Evolutionary conservation across 2,888 invertebrate species (phyloP), one percentile per base, ranked within the genome.

Genomic region (Iphiclides podalirius): DNA sequence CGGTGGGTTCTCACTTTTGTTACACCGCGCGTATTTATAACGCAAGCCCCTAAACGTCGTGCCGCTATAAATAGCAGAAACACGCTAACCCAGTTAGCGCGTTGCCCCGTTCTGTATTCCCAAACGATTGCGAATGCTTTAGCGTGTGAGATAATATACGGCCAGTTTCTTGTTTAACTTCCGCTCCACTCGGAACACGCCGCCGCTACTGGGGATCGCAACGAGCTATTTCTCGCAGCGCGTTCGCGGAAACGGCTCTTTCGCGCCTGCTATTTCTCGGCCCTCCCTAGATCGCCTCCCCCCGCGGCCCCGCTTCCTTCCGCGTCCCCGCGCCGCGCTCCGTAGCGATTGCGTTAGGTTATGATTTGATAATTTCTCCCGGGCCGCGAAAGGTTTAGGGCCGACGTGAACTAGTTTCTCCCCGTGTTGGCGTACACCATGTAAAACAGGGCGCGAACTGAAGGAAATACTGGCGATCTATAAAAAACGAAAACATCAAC

Each of bases 291-390:
- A 20, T 20, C 23, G 2, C n/a, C 37, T 37, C 23, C 23, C 15
- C 20, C 9, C 17, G 13, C 38, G 14, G n/a, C 20, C 12, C n/a
- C 20, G 15, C 15, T 15, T 17, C 39, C 39, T 40, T 40, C 47
- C 15, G 1, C 33, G 37, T 34, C 11, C 11, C 31, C 17, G 17
- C 16, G 16, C 26, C 17, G 12, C 14, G 39, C 11, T 39, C 20
- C 37, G 12, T 33, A 37, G 43, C 12, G 42, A 43, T 44, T 49
- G 49, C 39, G 39, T 28, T 44, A 49, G 43, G 49, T 49, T 49
- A 49, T 44, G 49, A 49, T 44, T 49, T 44, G 39, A 48, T 37
- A 49, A 44, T 47, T 47, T 39, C 17, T 8, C 37, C n/a, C n/a
- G n/a, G 40, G 38, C n/a, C 26, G 49, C 44, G 44, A 49, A 48